Evolutionary conservation across 2,113 vertebrate species (phyloP).

Genomic region (Ramphastos sulfuratus): DNA sequence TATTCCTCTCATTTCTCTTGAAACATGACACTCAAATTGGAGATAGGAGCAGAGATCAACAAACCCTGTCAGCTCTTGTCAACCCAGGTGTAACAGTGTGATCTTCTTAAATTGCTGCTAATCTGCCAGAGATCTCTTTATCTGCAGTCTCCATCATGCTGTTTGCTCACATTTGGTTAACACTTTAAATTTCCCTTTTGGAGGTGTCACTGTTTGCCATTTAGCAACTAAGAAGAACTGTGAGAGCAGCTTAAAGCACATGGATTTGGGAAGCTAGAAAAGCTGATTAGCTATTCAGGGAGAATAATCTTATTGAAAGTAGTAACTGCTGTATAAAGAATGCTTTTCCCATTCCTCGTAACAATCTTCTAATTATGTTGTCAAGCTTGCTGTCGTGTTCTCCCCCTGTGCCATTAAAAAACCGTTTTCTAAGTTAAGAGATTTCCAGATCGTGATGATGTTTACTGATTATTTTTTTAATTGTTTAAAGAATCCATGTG

Average conservation of each 20-base stretch:
- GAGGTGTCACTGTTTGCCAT: constrained; percentile 80
- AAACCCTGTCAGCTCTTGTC: constrained; percentile 82
- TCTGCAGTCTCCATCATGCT: constrained; percentile 72
- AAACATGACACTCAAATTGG: constrained; percentile 78
- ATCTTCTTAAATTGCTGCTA: constrained; percentile 79
- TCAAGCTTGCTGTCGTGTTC: constrained; percentile 77
- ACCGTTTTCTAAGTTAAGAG: constrained; percentile 78
- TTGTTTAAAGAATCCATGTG: constrained; percentile 76
- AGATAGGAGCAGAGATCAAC: constrained; percentile 79
- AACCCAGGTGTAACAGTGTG: constrained; percentile 80
- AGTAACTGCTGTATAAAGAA: constrained; percentile 76
- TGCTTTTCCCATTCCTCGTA: constrained; percentile 76
- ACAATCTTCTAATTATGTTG: constrained; percentile 86
- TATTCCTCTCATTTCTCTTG: constrained; percentile 67
- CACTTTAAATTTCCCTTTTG: constrained; percentile 76
- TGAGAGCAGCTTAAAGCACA: constrained; percentile 71
- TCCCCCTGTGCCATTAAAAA: constrained; percentile 78
- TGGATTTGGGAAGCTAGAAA: constrained; percentile 75
- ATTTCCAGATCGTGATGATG: constrained; percentile 78
- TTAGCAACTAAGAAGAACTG: constrained; percentile 72
- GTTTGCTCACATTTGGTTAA: constrained; percentile 81
- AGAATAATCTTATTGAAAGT: constrained; percentile 81
- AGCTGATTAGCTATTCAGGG: constrained; percentile 85
- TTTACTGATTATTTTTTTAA: constrained; percentile 77
- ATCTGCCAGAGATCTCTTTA: constrained; percentile 76